Conservation (phyloP, 2,888 invertebrate species). For the Dryocosmus kuriphilus region DNA sequence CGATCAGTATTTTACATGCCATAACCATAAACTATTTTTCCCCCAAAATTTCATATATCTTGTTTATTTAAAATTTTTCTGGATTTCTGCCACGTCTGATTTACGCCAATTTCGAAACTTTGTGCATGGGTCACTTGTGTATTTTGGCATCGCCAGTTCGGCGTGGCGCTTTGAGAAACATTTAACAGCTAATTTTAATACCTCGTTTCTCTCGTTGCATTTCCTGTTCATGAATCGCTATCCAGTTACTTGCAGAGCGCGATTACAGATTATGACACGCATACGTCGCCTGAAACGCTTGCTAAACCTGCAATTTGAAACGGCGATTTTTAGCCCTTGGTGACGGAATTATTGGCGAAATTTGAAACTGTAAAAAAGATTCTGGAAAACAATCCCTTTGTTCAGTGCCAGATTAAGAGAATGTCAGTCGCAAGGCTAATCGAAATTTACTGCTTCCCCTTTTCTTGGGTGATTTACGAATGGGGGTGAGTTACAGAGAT, state of each 20-base stretch:
- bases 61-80: constrained; percentile 17
- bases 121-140: constrained; percentile 19
- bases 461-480: constrained; percentile 12
- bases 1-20: background rate
- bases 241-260: background rate
- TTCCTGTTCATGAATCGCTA: background rate
- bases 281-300: background rate
- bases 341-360: background rate
- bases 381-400: background rate
- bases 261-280: constrained; percentile 22
- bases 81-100: constrained; percentile 16
- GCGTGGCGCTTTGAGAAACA: constrained; percentile 13
- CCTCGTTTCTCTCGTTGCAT: constrained; percentile 1
- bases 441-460: constrained; percentile 24
- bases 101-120: constrained; percentile 10
- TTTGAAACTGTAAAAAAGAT: background rate
- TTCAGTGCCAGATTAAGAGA: background rate
- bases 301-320: background rate
- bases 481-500: background rate
- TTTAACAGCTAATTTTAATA: constrained; percentile 28
- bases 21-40: background rate
- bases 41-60: background rate
- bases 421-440: constrained; percentile 16
- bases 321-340: background rate
- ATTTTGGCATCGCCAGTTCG: constrained; percentile 10